Base-by-base conservation (phyloP, 35 echinoderm and acorn worm genomes). In the Patiria miniata region DNA sequence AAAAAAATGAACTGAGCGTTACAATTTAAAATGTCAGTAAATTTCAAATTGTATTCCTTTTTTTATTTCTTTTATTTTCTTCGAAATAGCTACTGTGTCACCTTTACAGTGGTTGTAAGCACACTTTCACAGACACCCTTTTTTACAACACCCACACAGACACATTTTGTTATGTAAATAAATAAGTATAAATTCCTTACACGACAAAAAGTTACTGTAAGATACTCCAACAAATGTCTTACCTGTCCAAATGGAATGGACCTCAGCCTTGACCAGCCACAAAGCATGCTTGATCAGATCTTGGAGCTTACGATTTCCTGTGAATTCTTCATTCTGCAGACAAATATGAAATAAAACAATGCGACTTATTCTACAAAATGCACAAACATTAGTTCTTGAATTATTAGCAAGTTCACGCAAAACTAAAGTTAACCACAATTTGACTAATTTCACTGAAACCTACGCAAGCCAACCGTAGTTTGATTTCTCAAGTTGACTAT, bases 241-340 rank as follows among this genome's bases (percentile, higher is more conserved):
- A 98, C 95, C 89, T 83, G 81, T 76, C 55, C 58, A 98, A 23
- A 98, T 52, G 30, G 92, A 60, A 82, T 98, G 89, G 23, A 98
- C 86, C 39, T 85, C 91, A 32, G 89, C 92, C 40, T 94, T 88
- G 18, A 98, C 89, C 8, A 91, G 95, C 50, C 78, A 86, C 8
- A 98, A 39, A 16, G 95, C 92, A 87, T 94, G 90, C 51, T 87
- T 91, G 6, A 94, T 83, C 18, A 98, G 86, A 52, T 73, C 85
- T 16, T 91, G 76, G 22, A 98, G 79, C 9, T 81, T 89, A 61
- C 92, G 84, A 0, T 57, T 17, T 10, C 95, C 95, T 8, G 80
- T 93, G 54, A 91, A 98, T 17, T 94, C 80, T 81, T 98, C 85
- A 56, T 93, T 91, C 95, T 98, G 81, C 16, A 76, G 51, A 65